Evolutionary conservation across 2,113 vertebrate species (phyloP).

Genomic region (Hypomesus transpacificus): DNA sequence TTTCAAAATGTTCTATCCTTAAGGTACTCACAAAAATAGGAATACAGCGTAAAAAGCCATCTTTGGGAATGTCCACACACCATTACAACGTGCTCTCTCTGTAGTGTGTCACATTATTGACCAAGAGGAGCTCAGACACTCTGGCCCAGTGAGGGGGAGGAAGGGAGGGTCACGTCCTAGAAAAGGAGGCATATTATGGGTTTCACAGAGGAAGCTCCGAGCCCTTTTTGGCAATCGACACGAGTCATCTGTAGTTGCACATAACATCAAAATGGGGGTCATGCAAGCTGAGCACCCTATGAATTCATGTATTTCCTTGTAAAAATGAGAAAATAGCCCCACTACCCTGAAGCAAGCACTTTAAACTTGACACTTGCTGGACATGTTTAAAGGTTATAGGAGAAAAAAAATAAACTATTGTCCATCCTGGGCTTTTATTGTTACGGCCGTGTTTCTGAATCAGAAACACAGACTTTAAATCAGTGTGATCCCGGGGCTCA

Average conservation of each 20-base stretch:
- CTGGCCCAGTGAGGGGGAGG: conserved; percentile 55
- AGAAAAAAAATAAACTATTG: conserved; percentile 84
- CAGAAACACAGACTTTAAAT: conserved; percentile 80
- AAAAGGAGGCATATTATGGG: conserved; percentile 67
- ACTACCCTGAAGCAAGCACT: conserved; percentile 83
- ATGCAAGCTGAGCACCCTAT: conserved; percentile 69
- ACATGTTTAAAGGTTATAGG: conserved; percentile 89
- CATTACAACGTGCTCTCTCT: conserved; percentile 5
- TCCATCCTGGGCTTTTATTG: conserved; percentile 89
- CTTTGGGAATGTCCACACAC: conserved; percentile 2
- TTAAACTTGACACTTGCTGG: conserved; percentile 69
- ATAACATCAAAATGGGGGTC: conserved; percentile 82
- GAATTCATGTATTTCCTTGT: conserved; percentile 80
- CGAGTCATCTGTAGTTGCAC: conserved; percentile 69
- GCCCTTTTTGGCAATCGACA: conserved; percentile 67
- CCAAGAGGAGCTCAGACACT: conserved; percentile 11
- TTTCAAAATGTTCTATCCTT: no score
- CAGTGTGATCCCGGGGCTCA: conserved; percentile 83
- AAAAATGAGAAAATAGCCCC: conserved; percentile 65
- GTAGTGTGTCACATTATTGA: not conserved
- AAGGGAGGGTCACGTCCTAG: conserved; percentile 57
- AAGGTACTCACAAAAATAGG: not conserved
- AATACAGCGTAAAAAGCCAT: not conserved
- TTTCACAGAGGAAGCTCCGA: conserved; percentile 66
- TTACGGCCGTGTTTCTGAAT: conserved; percentile 75